Conservation (phyloP, 2,797 vertebrate species). For the Staurois parvus region DNA sequence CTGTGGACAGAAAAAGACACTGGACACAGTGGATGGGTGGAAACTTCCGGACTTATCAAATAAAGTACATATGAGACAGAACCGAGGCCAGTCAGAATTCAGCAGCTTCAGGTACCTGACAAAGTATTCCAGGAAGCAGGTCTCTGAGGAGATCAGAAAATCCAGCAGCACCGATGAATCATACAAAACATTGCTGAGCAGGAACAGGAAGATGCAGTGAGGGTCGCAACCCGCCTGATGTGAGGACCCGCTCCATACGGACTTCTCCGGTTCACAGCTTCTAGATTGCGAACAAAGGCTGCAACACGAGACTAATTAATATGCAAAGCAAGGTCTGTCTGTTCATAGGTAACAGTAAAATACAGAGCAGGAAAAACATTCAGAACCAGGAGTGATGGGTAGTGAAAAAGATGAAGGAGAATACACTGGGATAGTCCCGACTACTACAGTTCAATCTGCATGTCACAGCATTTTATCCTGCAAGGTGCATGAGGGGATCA, state of each 20-base stretch:
- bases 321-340: background rate
- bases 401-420: too few species aligned
- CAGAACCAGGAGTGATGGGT: too few species aligned
- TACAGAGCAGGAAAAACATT: too few species aligned
- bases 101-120: slow-evolving; percentile 90
- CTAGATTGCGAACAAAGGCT: background rate
- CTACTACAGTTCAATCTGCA: too few species aligned
- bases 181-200: slow-evolving; percentile 85
- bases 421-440: too few species aligned
- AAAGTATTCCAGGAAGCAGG: slow-evolving; percentile 94
- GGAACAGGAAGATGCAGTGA: slow-evolving; percentile 89
- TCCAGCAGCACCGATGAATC: slow-evolving; percentile 90
- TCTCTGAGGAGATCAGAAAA: slow-evolving; percentile 94
- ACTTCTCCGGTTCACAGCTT: slow-evolving; percentile 57
- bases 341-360: background rate
- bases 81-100: slow-evolving; percentile 76
- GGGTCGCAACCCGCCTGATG: slow-evolving; percentile 84
- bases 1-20: background rate
- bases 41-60: slow-evolving; percentile 56
- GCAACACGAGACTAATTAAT: background rate
- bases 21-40: background rate
- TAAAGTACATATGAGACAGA: slow-evolving; percentile 73
- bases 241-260: slow-evolving; percentile 51
- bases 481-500: too few species aligned
- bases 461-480: too few species aligned